phyloP scores from a whole-genome alignment of 1,140 invertebrate genomes.

The Micrasema minimum region DNA sequence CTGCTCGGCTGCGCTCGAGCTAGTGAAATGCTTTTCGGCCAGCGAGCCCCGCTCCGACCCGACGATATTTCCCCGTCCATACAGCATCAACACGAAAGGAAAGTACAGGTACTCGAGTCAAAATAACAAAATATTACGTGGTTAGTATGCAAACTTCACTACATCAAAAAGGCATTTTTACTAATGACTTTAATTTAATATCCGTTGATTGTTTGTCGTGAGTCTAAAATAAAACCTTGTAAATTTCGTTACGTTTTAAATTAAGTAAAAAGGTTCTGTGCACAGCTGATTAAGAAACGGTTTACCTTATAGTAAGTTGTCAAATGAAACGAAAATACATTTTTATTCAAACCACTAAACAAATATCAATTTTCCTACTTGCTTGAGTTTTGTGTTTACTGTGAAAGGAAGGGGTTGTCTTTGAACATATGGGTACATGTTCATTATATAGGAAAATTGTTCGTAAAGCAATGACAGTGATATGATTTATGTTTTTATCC shows the following conservation, averaged over 20 bases:
- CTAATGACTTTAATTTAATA: too few relatives aligned
- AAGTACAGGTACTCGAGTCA: too few relatives aligned
- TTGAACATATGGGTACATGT: too few relatives aligned
- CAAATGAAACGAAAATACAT: too few relatives aligned
- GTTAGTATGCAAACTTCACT: too few relatives aligned
- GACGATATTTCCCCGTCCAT: not conserved
- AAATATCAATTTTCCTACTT: not conserved
- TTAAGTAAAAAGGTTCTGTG: slow-evolving; percentile 4
- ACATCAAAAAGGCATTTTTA: too few relatives aligned
- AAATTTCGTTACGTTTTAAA: not conserved
- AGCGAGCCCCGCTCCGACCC: slow-evolving; percentile 3
- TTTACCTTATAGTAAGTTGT: too few relatives aligned
- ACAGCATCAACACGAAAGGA: not conserved
- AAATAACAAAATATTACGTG: too few relatives aligned
- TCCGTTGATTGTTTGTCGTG: too few relatives aligned
- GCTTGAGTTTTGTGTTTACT: too few relatives aligned
- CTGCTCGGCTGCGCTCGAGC: slow-evolving; percentile 47
- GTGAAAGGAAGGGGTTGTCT: not conserved
- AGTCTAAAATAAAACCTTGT: slow-evolving; percentile 19
- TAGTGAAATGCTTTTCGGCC: slow-evolving; percentile 42
- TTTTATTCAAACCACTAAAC: too few relatives aligned
- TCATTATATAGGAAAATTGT: slow-evolving; percentile 12
- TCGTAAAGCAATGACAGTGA: slow-evolving; percentile 11
- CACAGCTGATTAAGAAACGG: too few relatives aligned
- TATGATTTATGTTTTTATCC: slow-evolving; percentile 16